These are phyloP conservation scores for Eubasilissa splendida DNA, from an alignment of 2,888 invertebrate species.

Conservation along the genomic window DNA sequence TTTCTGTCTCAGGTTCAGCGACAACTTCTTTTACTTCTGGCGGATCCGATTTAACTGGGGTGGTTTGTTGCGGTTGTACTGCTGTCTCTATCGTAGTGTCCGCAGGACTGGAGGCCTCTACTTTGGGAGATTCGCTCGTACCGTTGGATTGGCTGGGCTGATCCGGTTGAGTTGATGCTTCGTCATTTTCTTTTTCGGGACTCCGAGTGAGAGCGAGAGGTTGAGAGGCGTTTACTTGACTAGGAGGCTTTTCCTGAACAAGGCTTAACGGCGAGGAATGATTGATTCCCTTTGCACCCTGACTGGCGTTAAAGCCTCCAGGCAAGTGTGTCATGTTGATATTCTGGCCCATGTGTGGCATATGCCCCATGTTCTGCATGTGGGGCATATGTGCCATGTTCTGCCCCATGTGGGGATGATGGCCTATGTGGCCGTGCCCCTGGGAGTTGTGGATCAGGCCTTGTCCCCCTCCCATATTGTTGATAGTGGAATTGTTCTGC, in stretches of 20 bases:
- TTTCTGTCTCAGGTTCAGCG: constrained; percentile 4
- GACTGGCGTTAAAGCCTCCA: constrained; percentile 17
- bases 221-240: constrained; percentile 60
- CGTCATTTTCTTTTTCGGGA: constrained; percentile 38
- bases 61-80: neutral
- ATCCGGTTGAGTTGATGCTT: neutral
- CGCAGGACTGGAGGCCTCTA: constrained; percentile 13
- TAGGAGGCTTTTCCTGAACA: constrained; percentile 67
- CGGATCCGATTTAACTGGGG: constrained; percentile 12
- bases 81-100: neutral
- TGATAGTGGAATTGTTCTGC: constrained; percentile 64
- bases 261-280: constrained; percentile 68
- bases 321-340: constrained; percentile 59
- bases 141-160: constrained; percentile 65
- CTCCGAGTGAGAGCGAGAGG: constrained; percentile 66
- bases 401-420: constrained; percentile 61
- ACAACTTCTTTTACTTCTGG: constrained; percentile 28
- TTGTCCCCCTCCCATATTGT: constrained; percentile 64
- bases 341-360: constrained; percentile 61
- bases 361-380: constrained; percentile 43
- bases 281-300: constrained; percentile 57
- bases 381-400: constrained; percentile 59
- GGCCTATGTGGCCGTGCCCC: constrained; percentile 49
- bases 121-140: constrained; percentile 68
- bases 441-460: constrained; percentile 41